Evolutionary conservation across 2,797 vertebrate species (phyloP).

Genomic region (Pseudochaenichthys georgianus): DNA sequence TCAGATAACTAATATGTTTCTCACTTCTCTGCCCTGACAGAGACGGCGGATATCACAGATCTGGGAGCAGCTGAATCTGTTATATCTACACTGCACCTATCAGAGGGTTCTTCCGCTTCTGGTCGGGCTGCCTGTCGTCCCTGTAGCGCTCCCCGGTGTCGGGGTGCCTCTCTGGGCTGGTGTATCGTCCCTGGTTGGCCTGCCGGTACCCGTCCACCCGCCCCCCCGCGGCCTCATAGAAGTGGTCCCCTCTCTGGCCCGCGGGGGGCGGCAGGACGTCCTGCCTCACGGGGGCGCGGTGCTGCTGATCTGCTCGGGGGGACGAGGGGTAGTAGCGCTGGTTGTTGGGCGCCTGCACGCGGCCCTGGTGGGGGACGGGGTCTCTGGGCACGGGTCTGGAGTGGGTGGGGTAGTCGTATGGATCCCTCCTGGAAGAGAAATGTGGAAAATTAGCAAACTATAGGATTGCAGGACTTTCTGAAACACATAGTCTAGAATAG

Average conservation of each 20-base stretch:
- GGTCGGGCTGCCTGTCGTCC: constrained; percentile 81
- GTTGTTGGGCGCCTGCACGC: constrained; percentile 44
- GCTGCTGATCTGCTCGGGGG: constrained; percentile 48
- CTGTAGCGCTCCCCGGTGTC: constrained; percentile 73
- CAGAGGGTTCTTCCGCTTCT: constrained; percentile 90
- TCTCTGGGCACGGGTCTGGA: constrained; percentile 83
- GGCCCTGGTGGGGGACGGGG: constrained; percentile 71
- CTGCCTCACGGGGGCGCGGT: constrained; percentile 85
- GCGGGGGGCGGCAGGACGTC: constrained; percentile 86
- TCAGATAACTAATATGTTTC: constrained; percentile 28
- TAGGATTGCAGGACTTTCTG: not conserved
- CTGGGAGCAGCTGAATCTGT: constrained; percentile 3
- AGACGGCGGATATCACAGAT: not conserved
- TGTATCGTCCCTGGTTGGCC: constrained; percentile 81
- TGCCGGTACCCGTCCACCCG: constrained; percentile 68
- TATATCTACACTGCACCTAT: constrained; percentile 88
- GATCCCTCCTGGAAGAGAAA: constrained; percentile 85
- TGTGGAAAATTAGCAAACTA: not conserved
- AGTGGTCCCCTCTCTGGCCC: constrained; percentile 49
- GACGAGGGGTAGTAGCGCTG: constrained; percentile 77
- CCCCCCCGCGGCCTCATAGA: constrained; percentile 74
- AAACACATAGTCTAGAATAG: not conserved
- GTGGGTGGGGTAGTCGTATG: constrained; percentile 85
- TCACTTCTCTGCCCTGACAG: constrained; percentile 11
- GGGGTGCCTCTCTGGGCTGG: constrained; percentile 51